These are phyloP conservation scores for Corvus cornix DNA, from an alignment of 2,113 vertebrate genomes.

Conservation along the genomic window DNA sequence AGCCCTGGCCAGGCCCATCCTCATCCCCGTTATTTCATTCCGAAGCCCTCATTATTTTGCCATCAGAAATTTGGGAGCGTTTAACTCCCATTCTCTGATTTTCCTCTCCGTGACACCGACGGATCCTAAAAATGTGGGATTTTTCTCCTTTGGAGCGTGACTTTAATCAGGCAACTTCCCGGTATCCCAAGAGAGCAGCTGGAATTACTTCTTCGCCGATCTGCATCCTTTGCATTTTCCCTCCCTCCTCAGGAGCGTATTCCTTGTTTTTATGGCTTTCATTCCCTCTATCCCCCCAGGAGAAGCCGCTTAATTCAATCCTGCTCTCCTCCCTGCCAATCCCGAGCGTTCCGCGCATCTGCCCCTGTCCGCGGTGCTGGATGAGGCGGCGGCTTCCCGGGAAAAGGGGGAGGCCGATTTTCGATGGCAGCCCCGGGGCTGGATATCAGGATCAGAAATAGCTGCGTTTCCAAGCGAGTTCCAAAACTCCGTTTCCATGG, in stretches of 20 bases:
- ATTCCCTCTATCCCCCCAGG: not conserved
- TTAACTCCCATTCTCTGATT: fast-evolving
- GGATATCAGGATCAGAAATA: not conserved
- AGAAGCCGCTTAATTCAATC: fast-evolving
- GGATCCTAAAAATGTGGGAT: not conserved
- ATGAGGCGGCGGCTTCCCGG: not conserved
- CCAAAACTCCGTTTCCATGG: not conserved
- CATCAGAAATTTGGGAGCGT: not conserved
- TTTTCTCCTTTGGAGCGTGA: fast-evolving
- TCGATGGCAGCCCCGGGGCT: not conserved
- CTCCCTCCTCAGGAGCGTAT: not conserved
- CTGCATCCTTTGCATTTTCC: not conserved
- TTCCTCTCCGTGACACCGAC: fast-evolving
- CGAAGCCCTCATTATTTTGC: not conserved
- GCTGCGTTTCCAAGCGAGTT: not conserved
- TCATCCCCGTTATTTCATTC: not conserved
- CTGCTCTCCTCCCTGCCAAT: fast-evolving
- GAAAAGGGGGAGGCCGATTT: not conserved
- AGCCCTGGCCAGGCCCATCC: not conserved
- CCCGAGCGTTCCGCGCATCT: fast-evolving
- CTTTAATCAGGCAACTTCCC: not conserved
- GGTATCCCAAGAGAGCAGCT: fast-evolving
- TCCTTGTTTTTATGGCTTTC: fast-evolving
- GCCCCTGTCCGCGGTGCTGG: not conserved
- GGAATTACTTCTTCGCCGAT: not conserved